These are phyloP conservation scores for Ethmia dodecea DNA, from an alignment of 2,888 invertebrate genomes.

Conservation along the genomic window DNA sequence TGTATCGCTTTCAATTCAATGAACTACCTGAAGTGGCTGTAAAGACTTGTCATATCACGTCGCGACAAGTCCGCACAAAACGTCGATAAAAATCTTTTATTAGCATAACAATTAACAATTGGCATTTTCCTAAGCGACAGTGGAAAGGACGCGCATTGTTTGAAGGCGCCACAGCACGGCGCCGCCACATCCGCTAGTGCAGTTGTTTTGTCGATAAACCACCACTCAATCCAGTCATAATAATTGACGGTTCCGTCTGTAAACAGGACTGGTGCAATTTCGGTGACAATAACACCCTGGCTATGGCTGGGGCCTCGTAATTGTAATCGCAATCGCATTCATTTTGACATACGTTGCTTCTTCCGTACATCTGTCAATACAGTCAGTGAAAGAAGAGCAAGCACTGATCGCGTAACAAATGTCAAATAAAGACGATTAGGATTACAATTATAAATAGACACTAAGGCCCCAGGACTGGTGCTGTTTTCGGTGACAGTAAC, in stretches of 20 bases:
- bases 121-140: slow-evolving; percentile 46
- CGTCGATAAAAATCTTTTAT: slow-evolving; percentile 24
- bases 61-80: slow-evolving; percentile 1
- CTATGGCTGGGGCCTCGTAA: too few species aligned
- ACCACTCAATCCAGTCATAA: slow-evolving; percentile 36
- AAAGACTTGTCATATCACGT: background rate
- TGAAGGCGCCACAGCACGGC: slow-evolving; percentile 49
- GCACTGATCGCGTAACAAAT: too few species aligned
- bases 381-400: too few species aligned
- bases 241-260: slow-evolving; percentile 35
- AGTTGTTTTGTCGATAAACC: slow-evolving; percentile 44
- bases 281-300: slow-evolving; percentile 22
- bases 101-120: slow-evolving; percentile 62
- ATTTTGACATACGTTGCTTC: too few species aligned
- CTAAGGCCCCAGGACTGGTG: too few species aligned
- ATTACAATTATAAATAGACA: too few species aligned
- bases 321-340: too few species aligned
- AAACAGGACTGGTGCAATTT: slow-evolving; percentile 31
- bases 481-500: too few species aligned
- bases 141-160: slow-evolving; percentile 61
- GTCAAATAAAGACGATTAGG: too few species aligned
- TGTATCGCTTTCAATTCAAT: too few species aligned
- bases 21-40: too few species aligned
- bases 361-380: too few species aligned
- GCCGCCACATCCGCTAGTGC: slow-evolving; percentile 70